These are phyloP conservation scores for Aurelia aurita DNA, from an alignment of 30 jellyfish, hydroid and myxozoan species.

Conservation along the genomic window DNA sequence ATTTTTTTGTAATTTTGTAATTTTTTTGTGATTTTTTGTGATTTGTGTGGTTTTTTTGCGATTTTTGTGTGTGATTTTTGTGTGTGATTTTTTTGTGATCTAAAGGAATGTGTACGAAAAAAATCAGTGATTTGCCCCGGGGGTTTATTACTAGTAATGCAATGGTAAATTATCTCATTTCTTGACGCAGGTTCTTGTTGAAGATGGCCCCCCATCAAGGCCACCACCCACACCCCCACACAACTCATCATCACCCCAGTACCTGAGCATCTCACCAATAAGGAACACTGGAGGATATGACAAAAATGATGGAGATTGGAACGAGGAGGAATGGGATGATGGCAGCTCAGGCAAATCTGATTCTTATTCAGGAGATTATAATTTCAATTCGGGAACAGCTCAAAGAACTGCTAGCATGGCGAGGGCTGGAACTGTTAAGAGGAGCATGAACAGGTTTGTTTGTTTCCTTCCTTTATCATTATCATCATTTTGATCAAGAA, in stretches of 20 bases:
- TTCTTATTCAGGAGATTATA: constrained; percentile 79
- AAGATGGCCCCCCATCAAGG: constrained; percentile 83
- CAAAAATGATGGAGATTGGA: constrained; percentile 76
- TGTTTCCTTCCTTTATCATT: no score
- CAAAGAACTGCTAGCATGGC: constrained; percentile 79
- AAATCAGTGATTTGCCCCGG: no score
- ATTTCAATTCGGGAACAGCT: constrained; percentile 64
- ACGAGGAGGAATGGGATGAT: constrained; percentile 91
- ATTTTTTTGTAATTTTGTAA: no score
- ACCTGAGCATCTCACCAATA: constrained; percentile 74
- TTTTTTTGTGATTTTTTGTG: no score
- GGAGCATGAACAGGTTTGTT: constrained; percentile 90
- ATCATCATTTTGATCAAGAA: constrained; percentile 11
- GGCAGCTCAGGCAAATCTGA: constrained; percentile 89
- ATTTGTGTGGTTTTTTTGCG: no score
- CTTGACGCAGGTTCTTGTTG: constrained; percentile 4
- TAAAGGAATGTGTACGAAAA: no score
- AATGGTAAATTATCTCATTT: no score
- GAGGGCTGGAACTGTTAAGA: constrained; percentile 94
- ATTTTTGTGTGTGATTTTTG: no score
- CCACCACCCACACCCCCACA: constrained; percentile 87
- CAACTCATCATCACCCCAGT: constrained; percentile 26
- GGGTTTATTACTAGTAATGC: no score
- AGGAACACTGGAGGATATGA: constrained; percentile 43
- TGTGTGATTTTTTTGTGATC: no score